Conservation (phyloP, 2,888 invertebrate genomes). For the Venustoraphidia nigricollis region DNA sequence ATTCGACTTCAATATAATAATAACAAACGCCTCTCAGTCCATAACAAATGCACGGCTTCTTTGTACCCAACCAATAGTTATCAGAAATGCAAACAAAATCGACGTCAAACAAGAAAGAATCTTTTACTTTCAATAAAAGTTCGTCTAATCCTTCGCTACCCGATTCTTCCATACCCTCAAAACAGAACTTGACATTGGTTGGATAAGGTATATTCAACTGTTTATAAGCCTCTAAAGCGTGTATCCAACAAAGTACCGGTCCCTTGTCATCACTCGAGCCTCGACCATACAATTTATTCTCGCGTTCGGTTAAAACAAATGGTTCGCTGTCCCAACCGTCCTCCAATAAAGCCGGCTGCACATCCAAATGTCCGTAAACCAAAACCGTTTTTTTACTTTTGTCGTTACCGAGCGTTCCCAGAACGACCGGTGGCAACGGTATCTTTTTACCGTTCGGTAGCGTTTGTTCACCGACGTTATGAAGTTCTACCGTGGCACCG, state of each 20-base stretch:
- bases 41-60: slow-evolving; percentile 95
- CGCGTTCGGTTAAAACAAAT: slow-evolving; percentile 71
- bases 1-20: slow-evolving; percentile 75
- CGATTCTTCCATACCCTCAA: slow-evolving; percentile 98
- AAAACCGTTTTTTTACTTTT: slow-evolving; percentile 81
- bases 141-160: slow-evolving; percentile 93
- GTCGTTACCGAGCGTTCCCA: slow-evolving; percentile 68
- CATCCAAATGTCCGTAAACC: slow-evolving; percentile 95
- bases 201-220: slow-evolving; percentile 48
- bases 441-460: slow-evolving; percentile 55
- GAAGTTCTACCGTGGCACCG: slow-evolving; percentile 55
- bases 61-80: slow-evolving; percentile 95
- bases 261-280: slow-evolving; percentile 93
- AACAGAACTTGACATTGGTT: slow-evolving; percentile 73
- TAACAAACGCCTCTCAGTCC: slow-evolving; percentile 89
- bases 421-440: slow-evolving; percentile 71
- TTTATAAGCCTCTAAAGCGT: slow-evolving; percentile 81
- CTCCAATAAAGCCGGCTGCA: slow-evolving; percentile 82
- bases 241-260: slow-evolving; percentile 88
- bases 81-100: slow-evolving; percentile 97
- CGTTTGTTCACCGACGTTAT: slow-evolving; percentile 60
- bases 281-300: slow-evolving; percentile 82
- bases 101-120: slow-evolving; percentile 64
- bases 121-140: slow-evolving; percentile 51
- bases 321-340: slow-evolving; percentile 97